Evolutionary conservation across 2,888 invertebrate species (phyloP).

Genomic region (Drosophila diplacantha): DNA sequence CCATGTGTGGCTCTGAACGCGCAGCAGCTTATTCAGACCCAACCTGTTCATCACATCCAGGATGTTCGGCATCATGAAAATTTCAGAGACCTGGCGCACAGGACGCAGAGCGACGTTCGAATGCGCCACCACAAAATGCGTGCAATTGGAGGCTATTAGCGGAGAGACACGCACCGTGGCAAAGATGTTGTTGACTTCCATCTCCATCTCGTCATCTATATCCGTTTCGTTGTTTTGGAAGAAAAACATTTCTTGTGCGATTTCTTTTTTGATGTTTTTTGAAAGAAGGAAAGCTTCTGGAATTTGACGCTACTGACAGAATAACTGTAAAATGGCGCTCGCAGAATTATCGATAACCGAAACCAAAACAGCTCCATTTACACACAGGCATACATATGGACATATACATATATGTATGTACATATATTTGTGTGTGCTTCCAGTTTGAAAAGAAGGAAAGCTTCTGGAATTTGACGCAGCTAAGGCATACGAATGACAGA

Average conservation of each 20-base stretch:
- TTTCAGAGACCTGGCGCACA: constrained; percentile 36
- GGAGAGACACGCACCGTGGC: constrained; percentile 25
- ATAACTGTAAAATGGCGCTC: constrained; percentile 1
- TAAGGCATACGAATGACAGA: too few species aligned
- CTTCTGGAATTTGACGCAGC: too few species aligned
- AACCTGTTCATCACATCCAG: constrained; percentile 33
- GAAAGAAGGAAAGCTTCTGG: too few species aligned
- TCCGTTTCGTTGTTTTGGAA: neutral
- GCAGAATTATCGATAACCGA: neutral
- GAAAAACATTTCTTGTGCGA: neutral
- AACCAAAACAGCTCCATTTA: neutral
- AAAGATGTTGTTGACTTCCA: neutral
- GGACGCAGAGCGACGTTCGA: constrained; percentile 27
- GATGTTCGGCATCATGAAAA: constrained; percentile 41
- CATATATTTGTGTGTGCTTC: too few species aligned
- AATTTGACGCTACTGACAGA: neutral
- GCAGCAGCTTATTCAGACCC: constrained; percentile 35
- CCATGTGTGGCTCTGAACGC: constrained; percentile 62
- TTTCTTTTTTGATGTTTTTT: too few species aligned
- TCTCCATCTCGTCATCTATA: neutral
- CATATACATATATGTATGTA: too few species aligned
- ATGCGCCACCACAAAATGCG: constrained; percentile 51
- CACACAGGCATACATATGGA: neutral
- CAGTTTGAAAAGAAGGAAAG: too few species aligned
- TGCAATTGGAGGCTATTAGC: constrained; percentile 45